Evolutionary conservation across 2,113 vertebrate genomes (phyloP).

Genomic region (Bufo bufo): DNA sequence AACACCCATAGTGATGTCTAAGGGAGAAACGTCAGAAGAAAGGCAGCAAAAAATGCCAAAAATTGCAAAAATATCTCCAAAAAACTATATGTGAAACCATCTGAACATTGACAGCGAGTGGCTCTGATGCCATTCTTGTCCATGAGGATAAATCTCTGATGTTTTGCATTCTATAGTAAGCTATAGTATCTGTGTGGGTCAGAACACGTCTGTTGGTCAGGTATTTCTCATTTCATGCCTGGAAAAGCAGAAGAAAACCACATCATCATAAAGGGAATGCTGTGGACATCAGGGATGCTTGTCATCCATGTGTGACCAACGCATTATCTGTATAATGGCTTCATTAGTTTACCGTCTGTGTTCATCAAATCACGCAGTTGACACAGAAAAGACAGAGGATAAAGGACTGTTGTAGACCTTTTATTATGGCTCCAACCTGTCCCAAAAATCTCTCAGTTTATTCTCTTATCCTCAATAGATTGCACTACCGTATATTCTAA

Average conservation of each 20-base stretch:
- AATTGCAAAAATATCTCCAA: too few species aligned
- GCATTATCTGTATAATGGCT: conserved; percentile 54
- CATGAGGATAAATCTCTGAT: neutral
- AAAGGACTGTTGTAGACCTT: neutral
- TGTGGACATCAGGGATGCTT: conserved; percentile 16
- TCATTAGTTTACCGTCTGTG: conserved; percentile 50
- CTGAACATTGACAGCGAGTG: neutral
- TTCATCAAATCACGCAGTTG: conserved; percentile 26
- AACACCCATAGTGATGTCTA: too few species aligned
- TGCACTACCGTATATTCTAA: neutral
- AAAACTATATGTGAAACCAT: too few species aligned
- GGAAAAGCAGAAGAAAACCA: conserved; percentile 40
- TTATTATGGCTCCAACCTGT: neutral
- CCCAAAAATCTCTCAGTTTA: neutral
- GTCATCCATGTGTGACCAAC: conserved; percentile 34
- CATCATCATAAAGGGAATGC: conserved; percentile 9
- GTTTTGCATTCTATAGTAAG: neutral
- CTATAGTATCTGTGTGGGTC: neutral
- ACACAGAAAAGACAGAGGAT: neutral
- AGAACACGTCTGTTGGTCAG: conserved; percentile 52
- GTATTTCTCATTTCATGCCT: conserved; percentile 59
- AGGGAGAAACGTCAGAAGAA: too few species aligned
- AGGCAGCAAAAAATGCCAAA: too few species aligned
- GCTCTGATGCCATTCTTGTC: neutral
- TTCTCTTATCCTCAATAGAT: neutral